phyloP scores from a whole-genome alignment of 2,888 invertebrate species.

The Eristalinus sepulchralis region DNA sequence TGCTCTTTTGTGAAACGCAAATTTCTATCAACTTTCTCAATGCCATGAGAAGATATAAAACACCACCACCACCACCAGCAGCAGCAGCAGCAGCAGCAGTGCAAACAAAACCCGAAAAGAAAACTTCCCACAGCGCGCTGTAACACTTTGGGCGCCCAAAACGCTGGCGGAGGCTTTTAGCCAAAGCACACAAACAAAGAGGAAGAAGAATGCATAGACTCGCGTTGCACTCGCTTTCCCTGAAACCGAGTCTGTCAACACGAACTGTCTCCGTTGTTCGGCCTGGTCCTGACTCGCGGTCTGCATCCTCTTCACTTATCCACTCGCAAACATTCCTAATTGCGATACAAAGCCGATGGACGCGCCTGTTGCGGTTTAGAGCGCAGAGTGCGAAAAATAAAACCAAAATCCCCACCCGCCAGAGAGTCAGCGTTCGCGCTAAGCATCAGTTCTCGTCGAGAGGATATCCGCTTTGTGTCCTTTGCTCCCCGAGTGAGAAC shows the following conservation, averaged over 20 bases:
- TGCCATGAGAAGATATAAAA: constrained; percentile 17
- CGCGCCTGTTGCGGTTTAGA: constrained; percentile 37
- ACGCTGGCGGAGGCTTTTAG: background rate
- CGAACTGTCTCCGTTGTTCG: constrained; percentile 19
- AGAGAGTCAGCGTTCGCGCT: background rate
- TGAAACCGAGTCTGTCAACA: constrained; percentile 18
- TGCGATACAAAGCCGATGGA: constrained; percentile 31
- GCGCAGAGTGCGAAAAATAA: background rate
- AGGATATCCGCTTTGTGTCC: background rate
- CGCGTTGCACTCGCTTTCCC: constrained; percentile 14
- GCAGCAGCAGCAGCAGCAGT: too few relatives aligned
- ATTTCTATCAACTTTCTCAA: constrained; percentile 46
- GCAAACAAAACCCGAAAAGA: background rate
- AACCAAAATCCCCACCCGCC: background rate
- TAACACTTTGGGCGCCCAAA: background rate
- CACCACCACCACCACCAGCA: too few relatives aligned
- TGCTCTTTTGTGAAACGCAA: constrained; percentile 15
- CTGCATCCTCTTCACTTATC: constrained; percentile 31
- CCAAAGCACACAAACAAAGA: background rate
- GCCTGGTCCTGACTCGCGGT: background rate
- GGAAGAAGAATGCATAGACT: background rate
- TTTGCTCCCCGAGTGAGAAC: background rate
- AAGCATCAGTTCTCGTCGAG: background rate
- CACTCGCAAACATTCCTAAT: constrained; percentile 39
- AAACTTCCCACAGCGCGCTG: background rate